Conservation (phyloP, 1,140 invertebrate species). For the Palaemon carinicauda region DNA sequence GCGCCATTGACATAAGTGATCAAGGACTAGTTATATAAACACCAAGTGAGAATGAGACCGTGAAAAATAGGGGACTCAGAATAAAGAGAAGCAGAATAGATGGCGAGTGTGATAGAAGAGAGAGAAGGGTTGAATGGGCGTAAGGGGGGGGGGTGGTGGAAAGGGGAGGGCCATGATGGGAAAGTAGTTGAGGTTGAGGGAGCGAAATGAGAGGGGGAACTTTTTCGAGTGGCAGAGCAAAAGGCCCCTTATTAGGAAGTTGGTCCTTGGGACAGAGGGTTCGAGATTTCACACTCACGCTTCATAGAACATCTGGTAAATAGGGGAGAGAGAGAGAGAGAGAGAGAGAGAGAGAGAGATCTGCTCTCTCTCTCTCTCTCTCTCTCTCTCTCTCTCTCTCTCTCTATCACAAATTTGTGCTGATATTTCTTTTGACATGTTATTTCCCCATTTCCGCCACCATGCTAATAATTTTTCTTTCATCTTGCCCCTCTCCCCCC, state of each 20-base stretch:
- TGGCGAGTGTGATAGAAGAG: background rate
- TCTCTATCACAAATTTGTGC: background rate
- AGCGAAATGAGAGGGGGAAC: background rate
- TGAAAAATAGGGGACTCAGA: no score
- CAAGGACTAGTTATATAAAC: no score
- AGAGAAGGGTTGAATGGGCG: background rate
- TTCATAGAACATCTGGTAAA: background rate
- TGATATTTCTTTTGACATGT: background rate
- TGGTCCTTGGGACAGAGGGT: background rate
- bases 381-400: constrained; percentile 3
- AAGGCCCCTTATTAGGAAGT: background rate
- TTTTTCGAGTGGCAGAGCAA: background rate
- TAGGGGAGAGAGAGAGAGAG: background rate
- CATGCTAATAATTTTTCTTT: background rate
- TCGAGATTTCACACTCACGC: constrained; percentile 5
- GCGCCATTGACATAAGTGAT: no score
- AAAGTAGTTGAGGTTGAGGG: background rate
- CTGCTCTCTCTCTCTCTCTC: background rate
- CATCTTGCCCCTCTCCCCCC: background rate
- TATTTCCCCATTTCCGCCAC: background rate
- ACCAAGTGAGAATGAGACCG: no score
- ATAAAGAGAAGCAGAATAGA: background rate
- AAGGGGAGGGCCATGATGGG: background rate
- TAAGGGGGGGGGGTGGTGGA: no score
- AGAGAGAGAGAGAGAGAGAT: background rate